Evolutionary conservation across 2,888 invertebrate genomes (phyloP).

Genomic region (Limnephilus marmoratus): DNA sequence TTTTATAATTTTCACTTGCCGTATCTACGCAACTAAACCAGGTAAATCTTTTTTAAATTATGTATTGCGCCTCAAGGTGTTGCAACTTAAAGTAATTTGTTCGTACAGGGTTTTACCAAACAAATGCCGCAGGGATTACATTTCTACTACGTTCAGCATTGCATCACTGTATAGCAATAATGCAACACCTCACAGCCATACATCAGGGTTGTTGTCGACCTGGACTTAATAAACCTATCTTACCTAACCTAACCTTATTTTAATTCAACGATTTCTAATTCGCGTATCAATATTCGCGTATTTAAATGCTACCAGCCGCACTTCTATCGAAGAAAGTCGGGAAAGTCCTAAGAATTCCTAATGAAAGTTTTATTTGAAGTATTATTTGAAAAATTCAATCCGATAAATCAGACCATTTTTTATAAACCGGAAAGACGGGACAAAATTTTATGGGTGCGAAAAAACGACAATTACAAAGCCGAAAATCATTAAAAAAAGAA

Average conservation of each 20-base stretch:
- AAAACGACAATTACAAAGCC: too few species aligned
- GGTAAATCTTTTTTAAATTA: neutral
- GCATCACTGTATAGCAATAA: neutral
- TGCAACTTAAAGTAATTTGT: neutral
- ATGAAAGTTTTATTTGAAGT: too few species aligned
- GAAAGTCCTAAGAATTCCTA: neutral
- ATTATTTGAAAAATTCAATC: too few species aligned
- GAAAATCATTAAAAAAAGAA: too few species aligned
- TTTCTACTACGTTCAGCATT: neutral
- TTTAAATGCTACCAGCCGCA: neutral
- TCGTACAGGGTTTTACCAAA: neutral
- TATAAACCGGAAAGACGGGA: too few species aligned
- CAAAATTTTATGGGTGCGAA: too few species aligned
- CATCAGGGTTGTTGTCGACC: neutral
- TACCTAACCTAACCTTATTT: neutral
- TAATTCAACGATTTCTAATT: neutral
- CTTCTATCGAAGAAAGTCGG: neutral
- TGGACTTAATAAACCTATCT: neutral
- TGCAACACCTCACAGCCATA: neutral
- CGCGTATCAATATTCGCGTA: neutral
- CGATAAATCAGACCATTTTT: too few species aligned
- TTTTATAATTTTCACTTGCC: too few species aligned
- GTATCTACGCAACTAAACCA: neutral
- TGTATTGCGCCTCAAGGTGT: neutral
- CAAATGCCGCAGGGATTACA: neutral